These are phyloP conservation scores for Idaea biselata DNA, from an alignment of 2,888 invertebrate genomes.

Conservation along the genomic window DNA sequence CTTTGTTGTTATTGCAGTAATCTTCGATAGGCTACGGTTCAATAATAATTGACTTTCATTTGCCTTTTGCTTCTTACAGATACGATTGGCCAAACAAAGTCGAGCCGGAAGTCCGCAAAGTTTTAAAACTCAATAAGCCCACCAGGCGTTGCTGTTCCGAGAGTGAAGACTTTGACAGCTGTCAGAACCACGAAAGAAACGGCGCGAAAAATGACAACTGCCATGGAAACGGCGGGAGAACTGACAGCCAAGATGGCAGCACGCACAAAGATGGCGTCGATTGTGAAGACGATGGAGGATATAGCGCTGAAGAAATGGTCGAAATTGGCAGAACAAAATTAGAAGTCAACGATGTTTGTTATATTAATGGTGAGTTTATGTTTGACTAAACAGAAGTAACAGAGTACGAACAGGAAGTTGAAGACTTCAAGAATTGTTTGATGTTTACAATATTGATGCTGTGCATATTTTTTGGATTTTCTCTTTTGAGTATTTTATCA, in stretches of 20 bases:
- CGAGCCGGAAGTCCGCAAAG: conserved; percentile 64
- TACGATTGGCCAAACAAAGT: conserved; percentile 88
- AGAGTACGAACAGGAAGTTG: too few relatives aligned
- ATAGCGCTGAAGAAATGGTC: conserved; percentile 77
- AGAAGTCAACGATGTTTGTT: conserved; percentile 90
- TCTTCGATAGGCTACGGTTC: too few relatives aligned
- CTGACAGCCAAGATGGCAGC: conserved; percentile 34
- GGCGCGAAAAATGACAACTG: conserved; percentile 21
- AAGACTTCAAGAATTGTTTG: too few relatives aligned
- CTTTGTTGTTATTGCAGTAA: too few relatives aligned
- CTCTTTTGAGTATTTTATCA: background rate
- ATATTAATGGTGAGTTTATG: conserved; percentile 92
- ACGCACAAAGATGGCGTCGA: conserved; percentile 18
- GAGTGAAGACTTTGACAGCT: conserved; percentile 31
- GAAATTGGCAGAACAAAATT: conserved; percentile 84
- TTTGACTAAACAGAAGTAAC: too few relatives aligned
- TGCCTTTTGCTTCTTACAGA: conserved; percentile 52
- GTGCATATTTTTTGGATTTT: background rate
- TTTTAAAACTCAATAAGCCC: conserved; percentile 45
- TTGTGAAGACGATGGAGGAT: conserved; percentile 43
- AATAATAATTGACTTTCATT: too few relatives aligned
- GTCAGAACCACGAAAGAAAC: conserved; percentile 6
- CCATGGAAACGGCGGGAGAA: conserved; percentile 22
- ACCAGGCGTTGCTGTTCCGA: conserved; percentile 45
- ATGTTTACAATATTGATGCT: too few relatives aligned